phyloP scores from a whole-genome alignment of 2,797 vertebrate species.

The Sebastes taczanowskii region DNA sequence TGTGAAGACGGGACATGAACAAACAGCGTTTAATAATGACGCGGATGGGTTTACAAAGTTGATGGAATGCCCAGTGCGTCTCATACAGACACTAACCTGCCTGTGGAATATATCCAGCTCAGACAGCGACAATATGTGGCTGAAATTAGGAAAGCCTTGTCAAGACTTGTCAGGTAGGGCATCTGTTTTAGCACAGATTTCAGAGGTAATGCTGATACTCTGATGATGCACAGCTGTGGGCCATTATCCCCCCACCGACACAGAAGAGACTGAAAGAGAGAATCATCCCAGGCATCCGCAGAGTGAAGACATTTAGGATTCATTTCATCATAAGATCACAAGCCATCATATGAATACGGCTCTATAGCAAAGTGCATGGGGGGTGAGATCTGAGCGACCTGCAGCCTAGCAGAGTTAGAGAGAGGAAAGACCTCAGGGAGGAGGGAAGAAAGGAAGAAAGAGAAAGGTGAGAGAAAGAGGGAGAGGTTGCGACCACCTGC shows the following conservation, averaged over 20 bases:
- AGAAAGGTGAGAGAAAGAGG: constrained; percentile 26
- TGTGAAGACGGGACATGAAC: no score
- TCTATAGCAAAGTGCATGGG: constrained; percentile 35
- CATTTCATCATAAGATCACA: constrained; percentile 71
- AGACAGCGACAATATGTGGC: constrained; percentile 28
- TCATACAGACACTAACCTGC: neutral
- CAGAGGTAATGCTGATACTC: constrained; percentile 54
- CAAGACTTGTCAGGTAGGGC: constrained; percentile 38
- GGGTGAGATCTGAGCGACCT: constrained; percentile 51
- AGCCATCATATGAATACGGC: constrained; percentile 45
- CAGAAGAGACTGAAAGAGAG: constrained; percentile 7
- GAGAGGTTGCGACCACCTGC: constrained; percentile 29
- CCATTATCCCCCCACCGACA: constrained; percentile 47
- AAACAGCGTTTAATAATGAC: no score
- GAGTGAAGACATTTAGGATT: constrained; percentile 67
- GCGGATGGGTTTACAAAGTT: no score
- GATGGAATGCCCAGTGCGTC: no score
- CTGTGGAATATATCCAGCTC: neutral
- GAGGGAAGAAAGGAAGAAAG: constrained; percentile 24
- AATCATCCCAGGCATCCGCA: constrained; percentile 25
- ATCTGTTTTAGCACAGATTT: constrained; percentile 60
- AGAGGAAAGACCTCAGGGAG: constrained; percentile 27
- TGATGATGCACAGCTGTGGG: constrained; percentile 63
- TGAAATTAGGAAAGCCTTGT: constrained; percentile 40
- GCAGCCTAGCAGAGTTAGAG: constrained; percentile 9